Evolutionary conservation across 2,888 invertebrate genomes (phyloP), one percentile per base, ranked within the genome.

Genomic region (Choristoneura rosaceana): DNA sequence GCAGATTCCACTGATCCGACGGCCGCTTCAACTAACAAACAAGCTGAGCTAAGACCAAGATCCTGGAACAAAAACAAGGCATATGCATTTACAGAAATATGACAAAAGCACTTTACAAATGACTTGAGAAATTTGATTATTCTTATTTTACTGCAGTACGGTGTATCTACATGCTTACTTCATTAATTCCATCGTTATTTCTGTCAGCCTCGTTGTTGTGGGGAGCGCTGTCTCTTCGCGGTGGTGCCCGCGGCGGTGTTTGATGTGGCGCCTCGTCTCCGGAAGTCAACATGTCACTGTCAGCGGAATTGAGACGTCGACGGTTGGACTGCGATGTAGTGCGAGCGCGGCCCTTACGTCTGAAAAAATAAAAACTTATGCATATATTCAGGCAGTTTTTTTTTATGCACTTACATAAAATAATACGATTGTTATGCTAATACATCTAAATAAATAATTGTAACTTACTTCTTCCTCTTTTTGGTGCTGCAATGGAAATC

Each of bases 1-100:
- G 97, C 97, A 0, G 96, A 96, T 75, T 97, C 97, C 7, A 97
- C 92, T 0, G 97, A 97, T 4, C 97, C 97, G 4, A 98, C 97
- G 0, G 97, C 97, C 0, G 97, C 97, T 78, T 97, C 97, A 4
- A 98, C 97, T 68, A 98, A 86, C 25, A 97, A 89, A 84, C 97
- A 98, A 0, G 97, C 97, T 2, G 97, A 97, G 73, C 97, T 97
- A 0, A 98, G 89, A 0, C 94, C 91, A 17, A 94, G 83, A 74
- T 93, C 92, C 93, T 93, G 85, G 59, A 87, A 76, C 17, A 25
- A 79, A 79, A 63, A 63, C 43, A 10, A 17, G 14, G 14, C 25
- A 25, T 10, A 12, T 7, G n/a, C 1, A 33, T 59, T 5, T 7
- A 3, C 43, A 33, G 9, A 33, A 58, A 15, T 59, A 17, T 55